Base-by-base conservation (phyloP, 2,113 vertebrate species). In the Pelvicachromis taeniatus region DNA sequence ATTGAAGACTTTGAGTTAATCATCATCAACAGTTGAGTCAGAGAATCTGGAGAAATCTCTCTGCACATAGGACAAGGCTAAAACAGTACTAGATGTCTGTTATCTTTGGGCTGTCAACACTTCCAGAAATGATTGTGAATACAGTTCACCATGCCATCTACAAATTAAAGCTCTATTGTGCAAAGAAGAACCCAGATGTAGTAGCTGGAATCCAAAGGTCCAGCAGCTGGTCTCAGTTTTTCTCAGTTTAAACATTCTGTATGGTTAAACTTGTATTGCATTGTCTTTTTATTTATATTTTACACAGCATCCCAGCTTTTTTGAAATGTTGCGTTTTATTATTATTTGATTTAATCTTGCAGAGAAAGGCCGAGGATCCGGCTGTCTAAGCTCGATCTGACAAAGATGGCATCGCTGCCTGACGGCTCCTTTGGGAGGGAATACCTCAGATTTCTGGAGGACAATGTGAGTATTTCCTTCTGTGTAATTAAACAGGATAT, bases 301-400 rank as follows among this genome's bases (percentile, higher is more conserved):
- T 45, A 48, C 40, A 70, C 40, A 29, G 21, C 8, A 23, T 68
- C 13, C 42, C 38, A 42, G 5, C 4, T 45, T 45, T 70, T 45
- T 14, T 45, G 65, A 40, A 70, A 6, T 26, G 40, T 48, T 48
- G 40, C 2, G 5, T 40, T 48, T 48, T 73, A 73, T 73, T 73
- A 23, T 80, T 80, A 16, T 75, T 31, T 31, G 33, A 42, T 40
- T 26, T 77, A 33, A 23, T 53, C 5, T 84, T 86, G 35, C 92
- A 99, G 98, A 88, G 97, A 99, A 56, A 96, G 98, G 26, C 98
- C 99, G 33, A 94, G 96, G 40, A 99, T 99, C 87, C 95, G 97
- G 0, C 93, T 97, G 10, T 97, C 97, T n/a, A 99, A 97, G 0
- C 93, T 99, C 2, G 95, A 99, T 85, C 45, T 97, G 81, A 65